phyloP scores from a whole-genome alignment of 2,888 invertebrate species.

The Ormyrus nitidulus region DNA sequence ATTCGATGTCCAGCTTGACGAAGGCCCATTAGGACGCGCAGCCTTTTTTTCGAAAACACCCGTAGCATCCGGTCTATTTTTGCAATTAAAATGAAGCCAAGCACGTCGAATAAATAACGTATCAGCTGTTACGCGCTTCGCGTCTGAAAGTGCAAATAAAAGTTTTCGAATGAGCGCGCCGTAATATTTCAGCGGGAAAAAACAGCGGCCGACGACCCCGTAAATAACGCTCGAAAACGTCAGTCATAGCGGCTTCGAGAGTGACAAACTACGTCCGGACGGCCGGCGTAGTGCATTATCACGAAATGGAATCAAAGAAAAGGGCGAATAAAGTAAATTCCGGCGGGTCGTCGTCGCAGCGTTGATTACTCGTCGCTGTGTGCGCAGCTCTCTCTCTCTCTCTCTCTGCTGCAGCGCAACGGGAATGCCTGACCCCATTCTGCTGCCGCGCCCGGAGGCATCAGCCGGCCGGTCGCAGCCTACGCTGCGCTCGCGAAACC shows the following conservation, averaged over 20 bases:
- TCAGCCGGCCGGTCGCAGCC: not conserved
- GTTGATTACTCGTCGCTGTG: not conserved
- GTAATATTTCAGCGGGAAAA: not conserved
- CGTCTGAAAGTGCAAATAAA: no score
- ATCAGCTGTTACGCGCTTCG: no score
- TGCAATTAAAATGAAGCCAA: no score
- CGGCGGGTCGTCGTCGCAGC: not conserved
- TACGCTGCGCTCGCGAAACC: not conserved
- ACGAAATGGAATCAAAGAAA: not conserved
- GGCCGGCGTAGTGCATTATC: not conserved
- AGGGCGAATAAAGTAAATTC: not conserved
- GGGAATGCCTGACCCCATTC: not conserved
- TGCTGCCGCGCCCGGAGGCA: not conserved
- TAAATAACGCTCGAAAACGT: not conserved
- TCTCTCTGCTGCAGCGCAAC: slow-evolving; percentile 5
- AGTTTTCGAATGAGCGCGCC: no score
- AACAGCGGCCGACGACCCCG: not conserved
- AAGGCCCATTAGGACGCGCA: no score
- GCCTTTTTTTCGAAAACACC: no score
- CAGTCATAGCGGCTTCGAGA: not conserved
- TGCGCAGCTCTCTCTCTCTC: not conserved
- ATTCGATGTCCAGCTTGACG: no score
- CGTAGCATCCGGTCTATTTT: no score
- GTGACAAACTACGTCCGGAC: not conserved
- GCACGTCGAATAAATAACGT: no score